phyloP scores from a whole-genome alignment of 92 coral and sea anemone species.

The Desmophyllum pertusum region DNA sequence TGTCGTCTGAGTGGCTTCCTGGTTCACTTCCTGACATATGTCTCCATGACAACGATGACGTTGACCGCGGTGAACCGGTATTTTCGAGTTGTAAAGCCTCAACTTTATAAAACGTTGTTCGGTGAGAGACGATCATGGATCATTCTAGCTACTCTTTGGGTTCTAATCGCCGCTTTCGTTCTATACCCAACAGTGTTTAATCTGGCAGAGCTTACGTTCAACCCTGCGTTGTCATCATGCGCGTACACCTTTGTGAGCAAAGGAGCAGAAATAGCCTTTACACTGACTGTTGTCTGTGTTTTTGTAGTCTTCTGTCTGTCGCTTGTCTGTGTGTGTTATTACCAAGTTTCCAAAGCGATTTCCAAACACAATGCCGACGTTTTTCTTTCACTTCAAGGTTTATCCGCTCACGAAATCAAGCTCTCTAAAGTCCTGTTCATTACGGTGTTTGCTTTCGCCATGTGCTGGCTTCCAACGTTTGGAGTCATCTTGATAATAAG shows the following conservation, averaged over 20 bases:
- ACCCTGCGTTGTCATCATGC: constrained; percentile 16
- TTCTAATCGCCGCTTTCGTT: constrained; percentile 32
- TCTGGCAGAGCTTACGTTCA: constrained; percentile 13
- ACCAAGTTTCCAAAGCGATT: constrained; percentile 27
- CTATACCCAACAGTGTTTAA: constrained; percentile 13
- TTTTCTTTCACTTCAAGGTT: background rate
- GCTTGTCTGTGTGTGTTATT: constrained; percentile 32
- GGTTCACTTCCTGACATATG: constrained; percentile 41
- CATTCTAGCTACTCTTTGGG: constrained; percentile 23
- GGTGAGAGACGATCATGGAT: constrained; percentile 1
- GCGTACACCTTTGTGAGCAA: constrained; percentile 29
- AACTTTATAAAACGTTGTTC: constrained; percentile 9
- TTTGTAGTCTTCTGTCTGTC: constrained; percentile 33
- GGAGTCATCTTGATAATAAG: constrained; percentile 31
- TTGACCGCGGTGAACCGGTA: constrained; percentile 44
- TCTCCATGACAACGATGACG: constrained; percentile 48
- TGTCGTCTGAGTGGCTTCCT: constrained; percentile 42
- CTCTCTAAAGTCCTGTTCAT: constrained; percentile 37
- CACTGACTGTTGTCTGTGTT: constrained; percentile 14
- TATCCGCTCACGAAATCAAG: constrained; percentile 32
- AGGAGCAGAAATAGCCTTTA: constrained; percentile 21
- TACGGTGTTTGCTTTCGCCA: constrained; percentile 28
- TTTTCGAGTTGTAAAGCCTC: constrained; percentile 39
- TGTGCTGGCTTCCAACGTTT: constrained; percentile 47
- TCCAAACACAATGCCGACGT: constrained; percentile 22